Conservation (phyloP, 2,113 vertebrate genomes). For the Xenopus borealis region DNA sequence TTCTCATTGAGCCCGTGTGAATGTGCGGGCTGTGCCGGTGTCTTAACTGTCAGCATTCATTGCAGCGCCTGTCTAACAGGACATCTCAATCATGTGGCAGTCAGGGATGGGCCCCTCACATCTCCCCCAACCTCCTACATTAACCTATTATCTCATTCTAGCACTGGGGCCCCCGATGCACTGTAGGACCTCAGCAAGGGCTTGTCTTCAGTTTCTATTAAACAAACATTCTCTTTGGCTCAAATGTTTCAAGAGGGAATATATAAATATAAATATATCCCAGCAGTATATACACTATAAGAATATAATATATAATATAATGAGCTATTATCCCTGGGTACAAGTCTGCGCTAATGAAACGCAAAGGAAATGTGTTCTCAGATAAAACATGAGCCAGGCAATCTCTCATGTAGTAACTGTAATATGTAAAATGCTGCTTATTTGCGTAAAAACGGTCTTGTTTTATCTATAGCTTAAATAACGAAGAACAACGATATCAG, state of each 20-base stretch:
- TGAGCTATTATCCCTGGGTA: too few species aligned
- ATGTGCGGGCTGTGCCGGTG: constrained; percentile 11
- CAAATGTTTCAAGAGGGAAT: neutral
- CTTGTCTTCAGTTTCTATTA: neutral
- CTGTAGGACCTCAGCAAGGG: neutral
- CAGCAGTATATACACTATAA: too few species aligned
- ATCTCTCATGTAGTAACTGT: too few species aligned
- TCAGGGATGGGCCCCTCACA: constrained; percentile 2
- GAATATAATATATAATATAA: too few species aligned
- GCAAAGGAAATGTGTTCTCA: too few species aligned
- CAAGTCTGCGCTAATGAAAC: too few species aligned
- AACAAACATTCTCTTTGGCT: neutral
- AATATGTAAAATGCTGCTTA: too few species aligned
- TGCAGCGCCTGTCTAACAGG: constrained; percentile 36
- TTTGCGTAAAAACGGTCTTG: too few species aligned
- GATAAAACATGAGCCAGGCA: too few species aligned
- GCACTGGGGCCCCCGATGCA: neutral
- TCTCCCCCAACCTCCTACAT: neutral
- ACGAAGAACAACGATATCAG: too few species aligned
- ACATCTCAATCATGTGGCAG: constrained; percentile 37
- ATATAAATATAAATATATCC: too few species aligned
- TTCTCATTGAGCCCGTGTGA: neutral
- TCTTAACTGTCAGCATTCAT: constrained; percentile 38
- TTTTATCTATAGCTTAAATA: too few species aligned
- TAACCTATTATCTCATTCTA: constrained; percentile 2